phyloP scores from a whole-genome alignment of 2,797 vertebrate genomes.

The Graptemys geographica region DNA sequence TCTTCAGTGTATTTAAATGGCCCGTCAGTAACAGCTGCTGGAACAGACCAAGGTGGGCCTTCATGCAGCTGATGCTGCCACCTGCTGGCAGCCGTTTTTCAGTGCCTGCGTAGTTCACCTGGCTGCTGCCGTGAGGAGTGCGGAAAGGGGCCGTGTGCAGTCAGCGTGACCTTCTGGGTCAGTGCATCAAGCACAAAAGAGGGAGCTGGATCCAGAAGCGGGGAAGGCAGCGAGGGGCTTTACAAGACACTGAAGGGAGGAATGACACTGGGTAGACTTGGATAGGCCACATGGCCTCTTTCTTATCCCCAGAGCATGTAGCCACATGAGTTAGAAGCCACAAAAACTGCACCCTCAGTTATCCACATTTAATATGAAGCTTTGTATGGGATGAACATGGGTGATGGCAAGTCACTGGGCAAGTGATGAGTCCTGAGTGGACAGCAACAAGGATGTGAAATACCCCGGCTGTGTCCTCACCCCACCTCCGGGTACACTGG shows the following conservation, averaged over 20 bases:
- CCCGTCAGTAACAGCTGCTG: background rate
- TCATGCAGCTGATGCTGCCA: slow-evolving; percentile 54
- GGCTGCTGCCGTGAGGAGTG: background rate
- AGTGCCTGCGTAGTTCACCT: fast-evolving
- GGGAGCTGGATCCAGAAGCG: background rate
- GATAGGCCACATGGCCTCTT: background rate
- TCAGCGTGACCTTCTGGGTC: fast-evolving
- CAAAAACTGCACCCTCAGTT: fast-evolving
- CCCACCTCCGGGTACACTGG: background rate
- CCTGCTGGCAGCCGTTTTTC: slow-evolving; percentile 7
- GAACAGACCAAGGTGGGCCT: background rate
- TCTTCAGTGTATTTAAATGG: background rate
- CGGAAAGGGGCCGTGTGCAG: fast-evolving
- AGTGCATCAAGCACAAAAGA: background rate
- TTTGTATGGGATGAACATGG: background rate
- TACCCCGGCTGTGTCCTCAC: background rate
- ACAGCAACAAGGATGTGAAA: background rate
- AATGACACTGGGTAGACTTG: background rate
- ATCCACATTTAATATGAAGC: background rate
- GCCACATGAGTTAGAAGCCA: background rate
- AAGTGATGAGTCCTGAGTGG: background rate
- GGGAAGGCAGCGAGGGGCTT: background rate
- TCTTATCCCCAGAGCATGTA: background rate
- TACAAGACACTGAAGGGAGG: background rate
- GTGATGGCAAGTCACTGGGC: background rate